These are phyloP conservation scores for Oceanodroma leucorhoa DNA, from an alignment of 2,797 vertebrate species.

Conservation along the genomic window DNA sequence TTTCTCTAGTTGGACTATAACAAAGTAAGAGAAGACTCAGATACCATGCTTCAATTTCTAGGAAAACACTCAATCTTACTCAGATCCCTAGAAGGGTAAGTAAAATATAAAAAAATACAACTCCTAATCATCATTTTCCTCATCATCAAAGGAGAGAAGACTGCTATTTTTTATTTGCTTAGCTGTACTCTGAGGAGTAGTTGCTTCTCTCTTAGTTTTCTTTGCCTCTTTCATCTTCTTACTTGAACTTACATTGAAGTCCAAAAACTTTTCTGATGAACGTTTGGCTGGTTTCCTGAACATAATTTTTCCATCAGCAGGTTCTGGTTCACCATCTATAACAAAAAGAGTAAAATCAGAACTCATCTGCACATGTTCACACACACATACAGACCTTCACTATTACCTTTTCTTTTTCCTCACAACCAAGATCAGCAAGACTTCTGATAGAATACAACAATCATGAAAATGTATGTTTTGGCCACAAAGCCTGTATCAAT, in stretches of 20 bases:
- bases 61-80: not conserved
- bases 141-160: slow-evolving; percentile 92
- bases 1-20: not conserved
- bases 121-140: slow-evolving; percentile 87
- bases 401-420: not conserved
- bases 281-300: slow-evolving; percentile 95
- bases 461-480: not conserved
- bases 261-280: slow-evolving; percentile 84
- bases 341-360: slow-evolving; percentile 35
- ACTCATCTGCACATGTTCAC: not conserved
- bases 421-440: not conserved
- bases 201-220: slow-evolving; percentile 44
- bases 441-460: not conserved
- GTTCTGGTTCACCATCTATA: slow-evolving; percentile 79
- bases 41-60: not conserved
- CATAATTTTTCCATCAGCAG: slow-evolving; percentile 88
- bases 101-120: not conserved
- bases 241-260: slow-evolving; percentile 90
- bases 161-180: slow-evolving; percentile 93
- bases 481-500: not conserved
- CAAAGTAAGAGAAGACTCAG: not conserved
- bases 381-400: not conserved
- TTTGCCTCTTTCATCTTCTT: slow-evolving; percentile 85
- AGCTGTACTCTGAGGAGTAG: slow-evolving; percentile 71
- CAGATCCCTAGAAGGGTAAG: not conserved